Evolutionary conservation across 53 echinoderm and acorn worm genomes (phyloP), one percentile per base, ranked within the genome.

Genomic region (Temnopleurus reevesii): DNA sequence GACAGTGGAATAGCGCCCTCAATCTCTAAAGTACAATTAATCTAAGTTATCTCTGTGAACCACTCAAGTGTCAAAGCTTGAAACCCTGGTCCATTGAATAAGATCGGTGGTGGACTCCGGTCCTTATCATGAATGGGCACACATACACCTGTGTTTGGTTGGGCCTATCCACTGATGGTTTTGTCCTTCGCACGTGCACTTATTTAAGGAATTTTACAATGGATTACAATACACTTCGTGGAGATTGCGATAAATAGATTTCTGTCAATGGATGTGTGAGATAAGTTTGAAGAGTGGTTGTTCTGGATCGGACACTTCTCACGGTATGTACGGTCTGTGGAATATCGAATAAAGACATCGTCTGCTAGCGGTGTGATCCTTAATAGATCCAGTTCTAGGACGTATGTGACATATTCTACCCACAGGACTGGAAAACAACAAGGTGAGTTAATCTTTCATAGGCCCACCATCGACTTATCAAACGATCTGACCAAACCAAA

Each of bases 171-270:
- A 63, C 23, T 2, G 17, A 0, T 21, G 36, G 71, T 13, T 31
- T 19, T 12, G 71, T 36, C 71, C 63, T 71, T 71, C 71, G n/a
- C 41, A 43, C 71, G 71, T 71, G 71, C 10, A 71, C 41, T 41
- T 38, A 41, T n/a, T 71, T n/a, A 41, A 71, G 5, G 71, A 23
- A 71, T 41, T 71, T 71, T 71, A 71, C n/a, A 36, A 38, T 71
- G 71, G 71, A 71, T 38, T 71, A 71, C 71, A n/a, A n/a, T 71
- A 71, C 41, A 71, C 71, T 7, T 41, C 71, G 7, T n/a, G 71
- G 41, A 36, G 63, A 31, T 63, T 63, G 63, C 33, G 63, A 63
- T 63, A 18, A 15, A 36, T 38, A 71, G 23, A 41, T 71, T 9
- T 71, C n/a, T n/a, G n/a, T n/a, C 2, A 1, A 41, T 71, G 38